Conservation (phyloP, 2,888 invertebrate species). For the Hirtodrosophila confusa region DNA sequence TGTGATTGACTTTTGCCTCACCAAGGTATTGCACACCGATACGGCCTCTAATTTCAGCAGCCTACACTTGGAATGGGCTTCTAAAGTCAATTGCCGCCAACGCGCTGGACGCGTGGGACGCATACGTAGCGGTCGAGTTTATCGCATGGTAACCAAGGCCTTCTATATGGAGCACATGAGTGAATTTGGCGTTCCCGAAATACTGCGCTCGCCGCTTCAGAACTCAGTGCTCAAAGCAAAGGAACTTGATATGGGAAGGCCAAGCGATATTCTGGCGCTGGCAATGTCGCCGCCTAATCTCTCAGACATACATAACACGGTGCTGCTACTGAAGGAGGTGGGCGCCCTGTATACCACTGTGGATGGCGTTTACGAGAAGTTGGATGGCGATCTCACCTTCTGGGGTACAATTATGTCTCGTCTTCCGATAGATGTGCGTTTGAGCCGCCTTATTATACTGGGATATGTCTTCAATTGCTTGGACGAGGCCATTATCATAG, state of each 20-base stretch:
- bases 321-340: conserved; percentile 93
- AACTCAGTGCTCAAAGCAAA: conserved; percentile 92
- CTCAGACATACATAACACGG: conserved; percentile 91
- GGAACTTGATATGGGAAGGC: conserved; percentile 92
- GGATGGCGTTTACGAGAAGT: conserved; percentile 85
- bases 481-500: conserved; percentile 94
- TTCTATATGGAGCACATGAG: conserved; percentile 87
- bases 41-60: conserved; percentile 87
- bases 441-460: conserved; percentile 93
- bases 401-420: conserved; percentile 92
- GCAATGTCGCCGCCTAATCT: conserved; percentile 95
- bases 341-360: conserved; percentile 90
- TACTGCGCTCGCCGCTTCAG: conserved; percentile 92
- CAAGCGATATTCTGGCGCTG: conserved; percentile 90
- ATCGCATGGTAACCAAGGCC: conserved; percentile 89
- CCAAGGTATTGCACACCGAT: conserved; percentile 92
- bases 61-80: conserved; percentile 93
- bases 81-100: conserved; percentile 94
- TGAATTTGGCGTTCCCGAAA: conserved; percentile 89
- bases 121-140: conserved; percentile 93
- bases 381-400: conserved; percentile 95
- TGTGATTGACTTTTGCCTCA: conserved; percentile 97
- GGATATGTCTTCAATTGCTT: conserved; percentile 94
- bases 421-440: conserved; percentile 92
- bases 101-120: conserved; percentile 96